These are phyloP conservation scores for Gobiocypris rarus DNA, from an alignment of 2,113 vertebrate genomes.

Conservation along the genomic window DNA sequence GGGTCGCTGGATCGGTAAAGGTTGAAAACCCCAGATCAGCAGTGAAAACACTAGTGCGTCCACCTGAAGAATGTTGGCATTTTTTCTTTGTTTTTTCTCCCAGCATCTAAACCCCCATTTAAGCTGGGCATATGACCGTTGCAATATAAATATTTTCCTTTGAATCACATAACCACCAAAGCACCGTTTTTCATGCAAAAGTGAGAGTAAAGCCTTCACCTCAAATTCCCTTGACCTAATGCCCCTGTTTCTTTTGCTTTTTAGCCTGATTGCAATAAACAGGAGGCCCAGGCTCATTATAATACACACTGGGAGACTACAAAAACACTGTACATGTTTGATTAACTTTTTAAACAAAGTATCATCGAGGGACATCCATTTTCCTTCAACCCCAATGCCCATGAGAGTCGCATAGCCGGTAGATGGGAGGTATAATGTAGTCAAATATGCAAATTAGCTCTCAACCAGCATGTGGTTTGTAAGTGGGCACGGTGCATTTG, in stretches of 20 bases:
- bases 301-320: constrained; percentile 21
- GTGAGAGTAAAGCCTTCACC: not conserved
- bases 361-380: constrained; percentile 23
- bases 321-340: constrained; percentile 38
- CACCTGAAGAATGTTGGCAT: constrained; percentile 20
- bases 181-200: not conserved
- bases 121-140: constrained; percentile 17
- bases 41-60: not conserved
- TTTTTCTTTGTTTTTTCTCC: constrained; percentile 6
- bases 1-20: not conserved
- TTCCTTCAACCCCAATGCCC: constrained; percentile 25
- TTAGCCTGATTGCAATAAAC: not conserved
- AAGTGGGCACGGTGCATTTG: constrained; percentile 30
- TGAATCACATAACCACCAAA: constrained; percentile 41
- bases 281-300: constrained; percentile 36
- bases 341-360: constrained; percentile 40
- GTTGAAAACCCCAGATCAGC: not conserved
- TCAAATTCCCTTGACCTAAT: constrained; percentile 12
- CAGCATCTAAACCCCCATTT: constrained; percentile 1
- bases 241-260: not conserved
- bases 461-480: constrained; percentile 21
- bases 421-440: constrained; percentile 33
- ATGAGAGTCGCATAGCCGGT: not conserved
- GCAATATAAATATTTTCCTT: constrained; percentile 37
- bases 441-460: constrained; percentile 36